A percentile compares a stretch with the other conserved stretches of the same genome.
These are phyloP conservation scores for Dendronephthya gigantea DNA, from an alignment of 64 coral and sea anemone species.

Conservation along the genomic window DNA sequence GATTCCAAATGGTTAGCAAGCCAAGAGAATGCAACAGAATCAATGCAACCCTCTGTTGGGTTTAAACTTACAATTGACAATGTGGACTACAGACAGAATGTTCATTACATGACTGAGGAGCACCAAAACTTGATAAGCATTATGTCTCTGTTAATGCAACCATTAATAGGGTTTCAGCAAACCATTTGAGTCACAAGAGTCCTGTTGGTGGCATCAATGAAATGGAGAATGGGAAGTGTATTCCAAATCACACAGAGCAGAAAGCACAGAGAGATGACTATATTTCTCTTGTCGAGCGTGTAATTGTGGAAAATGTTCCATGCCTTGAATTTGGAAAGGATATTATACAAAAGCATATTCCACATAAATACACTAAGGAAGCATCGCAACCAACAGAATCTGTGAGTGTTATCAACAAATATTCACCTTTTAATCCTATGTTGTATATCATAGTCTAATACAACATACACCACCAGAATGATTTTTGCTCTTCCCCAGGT, in stretches of 20 bases:
- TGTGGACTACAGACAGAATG: background rate
- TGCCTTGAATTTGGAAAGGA: slow-evolving; percentile 3
- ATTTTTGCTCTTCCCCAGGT: background rate
- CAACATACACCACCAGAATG: background rate
- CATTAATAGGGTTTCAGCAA: background rate
- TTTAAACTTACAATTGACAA: slow-evolving; percentile 2
- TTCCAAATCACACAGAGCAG: background rate
- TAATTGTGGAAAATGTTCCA: background rate
- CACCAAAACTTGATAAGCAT: background rate
- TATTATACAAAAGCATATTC: background rate
- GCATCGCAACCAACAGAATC: background rate
- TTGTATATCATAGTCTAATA: too few species aligned
- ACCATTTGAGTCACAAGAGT: background rate
- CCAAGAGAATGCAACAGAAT: background rate
- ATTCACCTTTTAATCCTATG: too few species aligned
- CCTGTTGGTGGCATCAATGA: background rate
- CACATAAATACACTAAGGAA: background rate
- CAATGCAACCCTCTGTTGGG: background rate
- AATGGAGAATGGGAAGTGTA: background rate
- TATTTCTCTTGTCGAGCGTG: background rate
- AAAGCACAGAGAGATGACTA: background rate
- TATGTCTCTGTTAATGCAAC: slow-evolving; percentile 5
- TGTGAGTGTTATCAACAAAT: background rate
- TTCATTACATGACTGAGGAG: background rate
- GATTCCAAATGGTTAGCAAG: background rate